Base-by-base conservation (phyloP, 2,113 vertebrate genomes). In the Engystomops pustulosus region DNA sequence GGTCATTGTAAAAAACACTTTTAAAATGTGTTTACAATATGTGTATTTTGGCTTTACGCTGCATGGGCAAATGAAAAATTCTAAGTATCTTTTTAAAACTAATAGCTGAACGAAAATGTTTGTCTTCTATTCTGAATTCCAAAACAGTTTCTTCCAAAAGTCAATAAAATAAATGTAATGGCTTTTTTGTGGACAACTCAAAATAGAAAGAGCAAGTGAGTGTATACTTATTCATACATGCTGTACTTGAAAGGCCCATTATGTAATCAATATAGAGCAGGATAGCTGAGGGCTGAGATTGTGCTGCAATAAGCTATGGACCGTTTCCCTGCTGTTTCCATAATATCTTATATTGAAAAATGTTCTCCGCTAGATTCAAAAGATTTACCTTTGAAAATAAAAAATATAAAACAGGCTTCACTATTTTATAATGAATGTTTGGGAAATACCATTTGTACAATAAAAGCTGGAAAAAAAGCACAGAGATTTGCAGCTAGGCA, bases 231-330 rank as follows among this genome's bases (percentile, higher is more conserved):
- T 62, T 62, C 51, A 23, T 27, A 62, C 14, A 79, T 27, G 17
- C 38, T 47, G 41, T 79, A 32, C 77, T 47, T 18, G 44, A 65
- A 65, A 47, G 20, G 41, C 32, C 41, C 53, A 79, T 79, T 79
- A 79, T 67, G 23, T 79, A 47, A 79, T 65, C 77, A 79, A 79
- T 79, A 60, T 2, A 65, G 17, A 67, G 62, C 38, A 65, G 45
- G 58, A 27, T 53, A 77, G 34, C 38, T 47, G 23, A 79, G 18
- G 38, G 25, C 41, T 79, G 41, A 27, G 49, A 55, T 76, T 17
- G 30, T 20, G 44, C n/a, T 44, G 3, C 44, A 45, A 45, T 65
- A 5, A 47, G 3, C 32, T 18, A 3, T 45, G 25, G 20, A 62
- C 25, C 12, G 41, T 47, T 30, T 74, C 70, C 70, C 44, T 49